phyloP scores from a whole-genome alignment of 2,888 invertebrate species.

The Idaea biselata region DNA sequence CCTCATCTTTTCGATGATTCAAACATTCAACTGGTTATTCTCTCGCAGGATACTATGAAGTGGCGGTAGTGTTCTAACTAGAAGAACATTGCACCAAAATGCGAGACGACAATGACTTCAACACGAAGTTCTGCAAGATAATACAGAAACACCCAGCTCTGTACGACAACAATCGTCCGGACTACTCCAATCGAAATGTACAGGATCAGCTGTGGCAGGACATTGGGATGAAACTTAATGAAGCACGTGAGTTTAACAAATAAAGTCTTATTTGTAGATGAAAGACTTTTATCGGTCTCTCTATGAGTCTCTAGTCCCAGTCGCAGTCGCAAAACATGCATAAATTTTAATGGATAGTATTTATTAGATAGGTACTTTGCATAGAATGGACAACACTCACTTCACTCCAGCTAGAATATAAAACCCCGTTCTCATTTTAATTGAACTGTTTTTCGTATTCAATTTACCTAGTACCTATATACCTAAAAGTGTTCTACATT shows the following conservation, averaged over 20 bases:
- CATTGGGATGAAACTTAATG: background rate
- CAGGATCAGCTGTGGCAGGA: background rate
- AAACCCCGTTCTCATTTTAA: too few species aligned
- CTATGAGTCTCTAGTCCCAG: too few species aligned
- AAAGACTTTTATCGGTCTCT: too few species aligned
- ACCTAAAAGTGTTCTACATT: too few species aligned
- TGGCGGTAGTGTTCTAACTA: background rate
- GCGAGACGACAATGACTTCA: background rate
- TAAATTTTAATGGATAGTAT: too few species aligned
- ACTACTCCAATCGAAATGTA: background rate
- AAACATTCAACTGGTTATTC: background rate
- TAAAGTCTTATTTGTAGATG: background rate
- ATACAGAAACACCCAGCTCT: background rate
- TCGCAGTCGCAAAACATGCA: too few species aligned
- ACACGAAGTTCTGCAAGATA: background rate
- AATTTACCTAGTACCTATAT: too few species aligned
- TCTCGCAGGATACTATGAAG: background rate
- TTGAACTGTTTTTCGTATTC: too few species aligned
- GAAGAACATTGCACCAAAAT: background rate
- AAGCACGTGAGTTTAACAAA: background rate
- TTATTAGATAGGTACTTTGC: too few species aligned
- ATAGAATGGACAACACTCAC: too few species aligned
- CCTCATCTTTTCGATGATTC: background rate
- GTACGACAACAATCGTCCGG: background rate
- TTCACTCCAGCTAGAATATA: too few species aligned